Evolutionary conservation across 2,888 invertebrate species (phyloP), one percentile per base, ranked within the genome.

Genomic region (Lasioglossum leucozonium): DNA sequence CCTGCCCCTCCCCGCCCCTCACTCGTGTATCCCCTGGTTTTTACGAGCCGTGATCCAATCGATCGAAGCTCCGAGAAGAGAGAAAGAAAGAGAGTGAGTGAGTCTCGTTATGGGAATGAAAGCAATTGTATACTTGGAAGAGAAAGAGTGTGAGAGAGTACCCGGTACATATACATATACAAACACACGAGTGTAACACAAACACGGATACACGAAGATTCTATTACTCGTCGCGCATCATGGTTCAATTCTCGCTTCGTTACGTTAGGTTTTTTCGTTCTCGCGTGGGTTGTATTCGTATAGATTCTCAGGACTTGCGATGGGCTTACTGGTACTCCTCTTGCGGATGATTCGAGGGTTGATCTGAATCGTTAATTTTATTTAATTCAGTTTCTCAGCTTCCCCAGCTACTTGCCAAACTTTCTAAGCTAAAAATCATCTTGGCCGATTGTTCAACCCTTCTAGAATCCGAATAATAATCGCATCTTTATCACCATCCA

Each of bases 1-100:
- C 76, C 44, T 26, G 0, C 0, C 18, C 16, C 42, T 10, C n/a
- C 22, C 22, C 0, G 3, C 16, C 42, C n/a, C n/a, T 51, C 22
- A n/a, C n/a, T 51, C 16, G 16, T 62, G 16, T 6, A 62, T 30
- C 30, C 62, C 4, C 62, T 62, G 69, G 11, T 62, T 84, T 79
- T 84, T 84, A 79, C 73, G 90, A 88, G 87, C 82, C 90, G 90
- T 88, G 89, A 83, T 73, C 88, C 85, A 84, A 85, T 89, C 84
- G 80, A 84, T 88, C 84, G 86, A 77, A 77, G 72, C 51, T 47
- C 22, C 2, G 16, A 34, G 47, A 44, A 30, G 34, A 72, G 30
- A 47, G 10, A 13, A 22, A 69, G 51, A 55, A 34, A 69, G 81
- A 69, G 74, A 55, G 44, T 77, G 88, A 78, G 79, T 76, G 81